These are phyloP conservation scores for Palloptera scutellata DNA, from an alignment of 2,888 invertebrate species.

Conservation along the genomic window DNA sequence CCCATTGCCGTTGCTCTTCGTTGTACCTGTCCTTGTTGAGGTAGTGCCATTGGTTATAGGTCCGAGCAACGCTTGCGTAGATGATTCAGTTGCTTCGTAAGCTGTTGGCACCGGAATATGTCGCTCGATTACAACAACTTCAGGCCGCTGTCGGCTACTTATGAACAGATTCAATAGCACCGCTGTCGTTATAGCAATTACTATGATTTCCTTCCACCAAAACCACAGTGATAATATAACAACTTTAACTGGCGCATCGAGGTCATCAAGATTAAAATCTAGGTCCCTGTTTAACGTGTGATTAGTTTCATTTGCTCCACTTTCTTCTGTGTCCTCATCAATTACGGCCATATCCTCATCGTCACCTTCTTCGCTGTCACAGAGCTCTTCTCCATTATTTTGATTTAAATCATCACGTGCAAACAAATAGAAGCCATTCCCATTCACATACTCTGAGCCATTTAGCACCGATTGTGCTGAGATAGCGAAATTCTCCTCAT, in stretches of 20 bases:
- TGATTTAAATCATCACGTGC: slow-evolving; percentile 62
- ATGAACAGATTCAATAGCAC: slow-evolving; percentile 74
- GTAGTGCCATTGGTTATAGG: slow-evolving; percentile 35
- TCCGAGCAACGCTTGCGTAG: slow-evolving; percentile 52
- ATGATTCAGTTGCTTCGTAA: slow-evolving; percentile 60
- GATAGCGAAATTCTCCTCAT: slow-evolving; percentile 65
- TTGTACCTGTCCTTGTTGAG: slow-evolving; percentile 15
- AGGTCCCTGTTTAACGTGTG: slow-evolving; percentile 46
- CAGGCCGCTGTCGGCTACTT: slow-evolving; percentile 63
- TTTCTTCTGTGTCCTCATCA: slow-evolving; percentile 26
- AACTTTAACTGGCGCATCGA: slow-evolving; percentile 72
- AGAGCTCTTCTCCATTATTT: slow-evolving; percentile 30
- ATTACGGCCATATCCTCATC: slow-evolving; percentile 30
- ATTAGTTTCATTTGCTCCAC: slow-evolving; percentile 43
- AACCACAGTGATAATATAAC: slow-evolving; percentile 80
- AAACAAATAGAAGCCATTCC: slow-evolving; percentile 83
- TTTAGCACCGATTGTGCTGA: slow-evolving; percentile 79
- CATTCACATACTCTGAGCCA: slow-evolving; percentile 75
- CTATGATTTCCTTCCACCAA: slow-evolving; percentile 85
- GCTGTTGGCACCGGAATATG: slow-evolving; percentile 62
- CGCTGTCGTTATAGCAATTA: slow-evolving; percentile 78
- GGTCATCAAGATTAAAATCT: slow-evolving; percentile 64
- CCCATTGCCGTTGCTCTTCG: slow-evolving; percentile 33
- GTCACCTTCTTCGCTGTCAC: slow-evolving; percentile 36
- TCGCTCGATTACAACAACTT: slow-evolving; percentile 62